Evolutionary conservation across 2,797 vertebrate genomes (phyloP).

Genomic region (Odontamblyopus lacepedii): DNA sequence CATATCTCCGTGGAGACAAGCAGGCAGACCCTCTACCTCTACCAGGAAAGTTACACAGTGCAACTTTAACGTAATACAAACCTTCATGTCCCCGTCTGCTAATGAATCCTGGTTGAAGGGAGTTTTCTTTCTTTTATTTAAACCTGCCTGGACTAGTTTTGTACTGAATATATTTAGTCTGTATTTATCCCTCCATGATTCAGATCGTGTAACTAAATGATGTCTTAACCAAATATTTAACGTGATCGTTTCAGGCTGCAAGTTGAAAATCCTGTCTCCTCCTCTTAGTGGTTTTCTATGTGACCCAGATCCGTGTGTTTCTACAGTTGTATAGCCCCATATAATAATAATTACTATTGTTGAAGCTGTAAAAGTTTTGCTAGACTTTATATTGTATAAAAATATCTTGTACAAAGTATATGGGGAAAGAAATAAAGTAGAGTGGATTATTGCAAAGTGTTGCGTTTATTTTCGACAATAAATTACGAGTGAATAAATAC

Average conservation of each 20-base stretch:
- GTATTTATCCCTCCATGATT: constrained; percentile 19
- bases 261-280: constrained; percentile 57
- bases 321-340: constrained; percentile 86
- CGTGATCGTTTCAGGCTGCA: constrained; percentile 54
- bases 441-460: constrained; percentile 37
- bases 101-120: neutral
- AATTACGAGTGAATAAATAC: constrained; percentile 19
- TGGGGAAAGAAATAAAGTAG: constrained; percentile 73
- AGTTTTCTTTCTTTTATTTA: constrained; percentile 7
- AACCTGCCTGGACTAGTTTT: constrained; percentile 45
- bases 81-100: neutral
- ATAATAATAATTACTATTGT: constrained; percentile 74
- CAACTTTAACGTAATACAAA: neutral
- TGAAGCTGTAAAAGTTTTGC: constrained; percentile 87
- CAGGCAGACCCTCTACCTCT: neutral
- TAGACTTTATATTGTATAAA: constrained; percentile 87
- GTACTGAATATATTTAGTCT: constrained; percentile 32
- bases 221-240: constrained; percentile 40
- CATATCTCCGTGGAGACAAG: neutral
- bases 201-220: constrained; percentile 33
- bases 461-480: constrained; percentile 42
- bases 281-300: constrained; percentile 76
- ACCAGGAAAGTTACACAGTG: neutral
- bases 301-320: constrained; percentile 78
- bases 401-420: constrained; percentile 72